Conservation (phyloP, 2,797 vertebrate genomes). For the Philypnodon macrostomus region DNA sequence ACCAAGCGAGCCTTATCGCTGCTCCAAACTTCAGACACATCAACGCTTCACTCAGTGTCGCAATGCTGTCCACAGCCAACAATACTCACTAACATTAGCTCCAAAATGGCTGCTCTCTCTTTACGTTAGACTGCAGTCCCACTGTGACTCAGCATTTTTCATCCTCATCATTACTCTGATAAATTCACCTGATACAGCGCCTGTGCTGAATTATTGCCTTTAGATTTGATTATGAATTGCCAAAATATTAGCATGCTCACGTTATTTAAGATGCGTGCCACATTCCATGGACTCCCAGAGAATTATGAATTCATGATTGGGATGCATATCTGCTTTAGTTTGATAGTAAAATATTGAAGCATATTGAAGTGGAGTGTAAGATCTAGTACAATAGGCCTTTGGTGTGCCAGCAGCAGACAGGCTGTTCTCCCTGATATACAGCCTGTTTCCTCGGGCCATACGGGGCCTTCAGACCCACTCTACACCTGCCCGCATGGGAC, state of each 20-base stretch:
- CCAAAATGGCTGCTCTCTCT: conserved; percentile 13
- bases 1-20: conserved; percentile 34
- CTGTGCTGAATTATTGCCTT: conserved; percentile 56
- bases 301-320: conserved; percentile 31
- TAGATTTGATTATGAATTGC: conserved; percentile 57
- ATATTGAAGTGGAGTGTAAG: conserved; percentile 36
- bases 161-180: conserved; percentile 16
- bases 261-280: conserved; percentile 45
- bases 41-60: conserved; percentile 37
- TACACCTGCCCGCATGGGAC: conserved; percentile 68
- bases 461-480: conserved; percentile 71
- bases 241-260: conserved; percentile 67
- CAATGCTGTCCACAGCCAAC: conserved; percentile 17
- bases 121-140: conserved; percentile 18
- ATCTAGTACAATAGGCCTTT: conserved; percentile 43
- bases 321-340: conserved; percentile 38
- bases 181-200: conserved; percentile 27
- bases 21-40: conserved; percentile 36
- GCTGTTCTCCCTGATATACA: conserved; percentile 63
- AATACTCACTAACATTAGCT: conserved; percentile 18
- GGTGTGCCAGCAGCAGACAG: conserved; percentile 56
- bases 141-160: conserved; percentile 19
- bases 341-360: conserved; percentile 31
- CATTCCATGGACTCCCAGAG: conserved; percentile 20
- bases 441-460: conserved; percentile 61